Percentiles rank a stretch among this genome's conserved stretches.
These are phyloP conservation scores for Anoplophora glabripennis DNA, from an alignment of 1,140 invertebrate species.

Conservation along the genomic window DNA sequence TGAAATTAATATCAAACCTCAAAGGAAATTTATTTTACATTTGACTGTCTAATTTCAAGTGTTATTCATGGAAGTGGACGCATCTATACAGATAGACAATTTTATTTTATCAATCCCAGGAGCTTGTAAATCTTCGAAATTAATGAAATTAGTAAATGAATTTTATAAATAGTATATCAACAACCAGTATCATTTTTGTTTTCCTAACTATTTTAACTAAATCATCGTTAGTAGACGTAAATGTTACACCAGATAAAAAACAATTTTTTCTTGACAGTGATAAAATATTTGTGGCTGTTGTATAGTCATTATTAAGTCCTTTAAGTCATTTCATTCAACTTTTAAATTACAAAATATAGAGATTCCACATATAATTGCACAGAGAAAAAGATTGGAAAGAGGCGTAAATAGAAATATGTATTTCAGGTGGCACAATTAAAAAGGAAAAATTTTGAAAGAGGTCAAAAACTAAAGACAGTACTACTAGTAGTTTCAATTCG, in stretches of 20 bases:
- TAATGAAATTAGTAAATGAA: slow-evolving; percentile 87
- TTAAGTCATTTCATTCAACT: slow-evolving; percentile 56
- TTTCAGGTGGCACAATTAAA: slow-evolving; percentile 18
- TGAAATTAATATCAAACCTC: slow-evolving; percentile 47
- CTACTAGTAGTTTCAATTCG: neutral
- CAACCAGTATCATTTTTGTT: slow-evolving; percentile 91
- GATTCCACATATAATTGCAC: slow-evolving; percentile 22
- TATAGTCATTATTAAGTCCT: slow-evolving; percentile 70
- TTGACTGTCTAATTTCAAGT: slow-evolving; percentile 82
- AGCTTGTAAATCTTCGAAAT: slow-evolving; percentile 88
- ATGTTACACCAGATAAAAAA: slow-evolving; percentile 97
- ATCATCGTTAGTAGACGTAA: slow-evolving; percentile 78
- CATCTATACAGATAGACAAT: slow-evolving; percentile 85
- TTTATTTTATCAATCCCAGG: slow-evolving; percentile 88
- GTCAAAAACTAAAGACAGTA: slow-evolving; percentile 24
- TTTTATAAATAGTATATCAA: slow-evolving; percentile 87
- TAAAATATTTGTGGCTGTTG: slow-evolving; percentile 69
- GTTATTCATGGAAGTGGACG: slow-evolving; percentile 82
- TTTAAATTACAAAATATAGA: slow-evolving; percentile 42
- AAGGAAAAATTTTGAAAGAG: slow-evolving; percentile 30
- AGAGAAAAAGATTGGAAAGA: slow-evolving; percentile 12
- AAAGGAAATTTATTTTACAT: slow-evolving; percentile 51
- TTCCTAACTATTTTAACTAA: slow-evolving; percentile 79
- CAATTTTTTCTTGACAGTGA: slow-evolving; percentile 88
- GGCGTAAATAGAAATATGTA: slow-evolving; percentile 34